Evolutionary conservation across 2,797 vertebrate species (phyloP).

Genomic region (Macrochelys suwanniensis): DNA sequence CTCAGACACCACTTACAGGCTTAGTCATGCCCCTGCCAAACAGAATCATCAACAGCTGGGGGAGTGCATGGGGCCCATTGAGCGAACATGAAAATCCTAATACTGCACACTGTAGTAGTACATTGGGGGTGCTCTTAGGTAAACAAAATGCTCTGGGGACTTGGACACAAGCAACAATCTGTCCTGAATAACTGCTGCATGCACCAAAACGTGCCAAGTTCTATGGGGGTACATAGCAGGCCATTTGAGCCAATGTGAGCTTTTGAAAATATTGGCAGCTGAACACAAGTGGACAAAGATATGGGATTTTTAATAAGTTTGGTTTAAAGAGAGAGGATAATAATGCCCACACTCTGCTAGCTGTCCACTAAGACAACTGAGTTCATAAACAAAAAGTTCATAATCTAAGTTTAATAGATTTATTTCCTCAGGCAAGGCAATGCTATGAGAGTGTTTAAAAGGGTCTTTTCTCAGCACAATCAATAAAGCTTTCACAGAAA

Average conservation of each 20-base stretch:
- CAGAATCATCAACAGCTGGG: background rate
- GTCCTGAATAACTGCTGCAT: background rate
- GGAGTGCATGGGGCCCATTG: background rate
- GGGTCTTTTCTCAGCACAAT: constrained; percentile 67
- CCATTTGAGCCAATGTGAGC: fast-evolving
- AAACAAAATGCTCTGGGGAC: background rate
- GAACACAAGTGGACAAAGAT: background rate
- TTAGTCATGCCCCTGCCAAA: background rate
- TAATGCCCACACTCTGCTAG: constrained; percentile 25
- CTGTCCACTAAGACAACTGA: constrained; percentile 47
- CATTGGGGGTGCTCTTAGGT: background rate
- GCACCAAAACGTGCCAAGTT: fast-evolving
- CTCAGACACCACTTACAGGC: background rate
- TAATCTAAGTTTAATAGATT: constrained; percentile 70
- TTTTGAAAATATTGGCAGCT: background rate
- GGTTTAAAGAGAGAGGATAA: constrained; percentile 53
- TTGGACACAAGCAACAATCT: fast-evolving
- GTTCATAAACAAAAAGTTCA: constrained; percentile 72
- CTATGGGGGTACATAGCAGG: background rate
- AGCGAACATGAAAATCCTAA: background rate
- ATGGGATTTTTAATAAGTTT: background rate
- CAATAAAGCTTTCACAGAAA: constrained; percentile 63
- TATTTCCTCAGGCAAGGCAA: constrained; percentile 60
- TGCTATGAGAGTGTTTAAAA: constrained; percentile 68
- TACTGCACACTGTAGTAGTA: background rate